Conservation (phyloP, 2,113 vertebrate genomes). For the Anoplopoma fimbria region DNA sequence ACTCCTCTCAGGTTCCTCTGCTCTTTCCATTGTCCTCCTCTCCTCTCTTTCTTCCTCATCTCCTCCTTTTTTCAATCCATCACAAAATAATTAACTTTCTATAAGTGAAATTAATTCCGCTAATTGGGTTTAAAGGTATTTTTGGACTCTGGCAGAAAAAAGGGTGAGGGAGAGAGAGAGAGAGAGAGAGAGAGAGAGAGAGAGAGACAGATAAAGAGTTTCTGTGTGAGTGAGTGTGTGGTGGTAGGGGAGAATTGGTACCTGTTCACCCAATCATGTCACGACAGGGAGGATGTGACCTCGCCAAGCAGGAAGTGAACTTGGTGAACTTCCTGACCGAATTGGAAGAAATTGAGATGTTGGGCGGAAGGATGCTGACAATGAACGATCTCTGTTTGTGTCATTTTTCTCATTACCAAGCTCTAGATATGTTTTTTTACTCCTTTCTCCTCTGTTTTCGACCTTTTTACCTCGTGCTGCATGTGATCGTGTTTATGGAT, state of each 20-base stretch:
- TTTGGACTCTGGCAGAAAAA: constrained; percentile 74
- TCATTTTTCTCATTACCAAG: not conserved
- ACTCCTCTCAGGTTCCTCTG: constrained; percentile 78
- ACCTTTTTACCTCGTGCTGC: not conserved
- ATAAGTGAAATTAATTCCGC: constrained; percentile 89
- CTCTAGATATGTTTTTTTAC: not conserved
- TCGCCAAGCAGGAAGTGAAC: constrained; percentile 67
- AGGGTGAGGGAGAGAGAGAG: constrained; percentile 35
- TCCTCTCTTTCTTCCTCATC: constrained; percentile 68
- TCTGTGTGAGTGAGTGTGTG: constrained; percentile 6
- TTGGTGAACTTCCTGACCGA: constrained; percentile 26
- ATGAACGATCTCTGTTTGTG: not conserved
- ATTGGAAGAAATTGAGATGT: not conserved
- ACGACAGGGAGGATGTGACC: constrained; percentile 55
- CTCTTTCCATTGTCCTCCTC: constrained; percentile 74
- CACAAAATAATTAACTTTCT: constrained; percentile 88
- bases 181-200: not conserved
- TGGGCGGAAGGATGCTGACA: not conserved
- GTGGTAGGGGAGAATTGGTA: constrained; percentile 4
- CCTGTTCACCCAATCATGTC: constrained; percentile 54
- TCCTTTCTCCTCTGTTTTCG: not conserved
- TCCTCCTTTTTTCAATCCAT: constrained; percentile 79
- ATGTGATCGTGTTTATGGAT: constrained; percentile 11
- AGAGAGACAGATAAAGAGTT: constrained; percentile 7
- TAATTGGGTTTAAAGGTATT: constrained; percentile 88